Evolutionary conservation across 92 coral and sea anemone genomes (phyloP), one percentile per base, ranked within the genome.

Genomic region (Umimayanthus chanpuru): DNA sequence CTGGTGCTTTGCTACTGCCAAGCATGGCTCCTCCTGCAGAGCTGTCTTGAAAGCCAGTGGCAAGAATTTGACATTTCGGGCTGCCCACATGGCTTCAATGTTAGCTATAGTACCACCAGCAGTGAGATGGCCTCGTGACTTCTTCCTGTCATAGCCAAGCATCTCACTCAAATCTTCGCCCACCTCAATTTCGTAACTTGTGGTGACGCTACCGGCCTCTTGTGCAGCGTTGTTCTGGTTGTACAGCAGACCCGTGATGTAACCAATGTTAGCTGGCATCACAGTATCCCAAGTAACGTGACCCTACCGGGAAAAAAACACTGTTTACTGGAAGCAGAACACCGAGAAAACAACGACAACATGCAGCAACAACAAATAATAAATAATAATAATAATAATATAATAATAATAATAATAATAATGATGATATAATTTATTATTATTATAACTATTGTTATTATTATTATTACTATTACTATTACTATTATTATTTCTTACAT

Each of bases 41-140:
- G 98, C 95, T 65, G 85, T 92, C 96, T 81, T 92, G 93, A 23
- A 96, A 75, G 76, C 96, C 92, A 65, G 90, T 28, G 50, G 98
- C 90, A 81, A 90, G 93, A 91, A 83, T 89, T 96, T 96, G 44
- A 96, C 90, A 75, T 96, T 96, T 6, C 98, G 84, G 11, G 91
- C 97, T 5, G 96, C 95, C 98, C 96, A 96, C 82, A 96, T 85
- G 39, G 98, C 93, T 89, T 96, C 98, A 77, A 96, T 96, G 89
- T 96, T 96, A 18, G 98, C 98, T 4, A 93, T 89, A 11, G 96
- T 77, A 5, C 98, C 98, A 32, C 98, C 96, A 26, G 92, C 76
- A 39, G 89, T 89, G 2, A 95, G 87, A 53, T 94, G 97, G 3
- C 97, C 97, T 23, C 86, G 75, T 18, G 74, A 64, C 50, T 53